These are phyloP conservation scores for Tribolium castaneum DNA, from an alignment of 1,140 invertebrate genomes.

Conservation along the genomic window DNA sequence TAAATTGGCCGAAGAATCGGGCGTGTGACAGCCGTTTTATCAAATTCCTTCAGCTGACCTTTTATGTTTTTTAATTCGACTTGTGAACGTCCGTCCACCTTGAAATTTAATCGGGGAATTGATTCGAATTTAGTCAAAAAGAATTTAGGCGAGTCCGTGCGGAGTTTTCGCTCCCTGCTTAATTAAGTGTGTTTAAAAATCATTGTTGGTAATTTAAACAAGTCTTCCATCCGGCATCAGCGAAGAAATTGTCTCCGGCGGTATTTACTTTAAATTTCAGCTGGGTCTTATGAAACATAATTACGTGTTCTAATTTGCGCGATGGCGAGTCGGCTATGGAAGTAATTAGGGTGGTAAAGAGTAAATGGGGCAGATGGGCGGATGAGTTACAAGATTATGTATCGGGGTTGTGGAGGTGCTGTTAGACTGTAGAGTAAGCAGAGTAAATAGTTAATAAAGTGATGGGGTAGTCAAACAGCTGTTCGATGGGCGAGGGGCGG, in stretches of 20 bases:
- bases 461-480: slow-evolving; percentile 46
- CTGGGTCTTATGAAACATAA: slow-evolving; percentile 34
- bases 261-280: slow-evolving; percentile 35
- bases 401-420: slow-evolving; percentile 29
- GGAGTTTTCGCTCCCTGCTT: background rate
- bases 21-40: slow-evolving; percentile 16
- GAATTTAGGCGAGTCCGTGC: no score
- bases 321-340: slow-evolving; percentile 29
- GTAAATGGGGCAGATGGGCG: slow-evolving; percentile 32
- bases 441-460: slow-evolving; percentile 52
- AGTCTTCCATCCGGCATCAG: slow-evolving; percentile 28
- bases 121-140: background rate
- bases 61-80: background rate
- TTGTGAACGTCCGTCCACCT: background rate
- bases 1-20: slow-evolving; percentile 27
- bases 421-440: slow-evolving; percentile 32
- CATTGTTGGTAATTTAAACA: slow-evolving; percentile 23
- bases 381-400: slow-evolving; percentile 32
- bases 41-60: slow-evolving; percentile 3
- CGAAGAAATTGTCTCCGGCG: slow-evolving; percentile 22
- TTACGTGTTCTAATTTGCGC: slow-evolving; percentile 33
- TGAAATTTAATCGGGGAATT: slow-evolving; percentile 10
- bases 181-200: slow-evolving; percentile 33
- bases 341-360: slow-evolving; percentile 32
- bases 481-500: slow-evolving; percentile 42